A percentile compares a stretch with the other conserved stretches of the same genome.
Conservation (phyloP, 2,113 vertebrate genomes). For the Hyperoodon ampullatus region DNA sequence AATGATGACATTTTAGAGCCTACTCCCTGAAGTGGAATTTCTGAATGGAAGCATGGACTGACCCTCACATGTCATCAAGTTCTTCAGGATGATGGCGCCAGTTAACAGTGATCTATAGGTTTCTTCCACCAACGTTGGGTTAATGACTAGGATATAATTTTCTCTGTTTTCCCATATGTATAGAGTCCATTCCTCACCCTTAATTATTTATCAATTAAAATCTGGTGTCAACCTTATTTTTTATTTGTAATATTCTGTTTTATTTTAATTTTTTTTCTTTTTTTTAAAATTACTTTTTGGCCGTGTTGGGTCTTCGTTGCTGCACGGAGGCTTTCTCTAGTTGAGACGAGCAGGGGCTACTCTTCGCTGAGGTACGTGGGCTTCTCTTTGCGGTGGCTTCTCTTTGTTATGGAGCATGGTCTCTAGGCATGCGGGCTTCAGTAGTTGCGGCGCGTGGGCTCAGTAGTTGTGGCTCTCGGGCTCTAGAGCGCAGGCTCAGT, state of each 20-base stretch:
- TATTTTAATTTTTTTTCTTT: no score
- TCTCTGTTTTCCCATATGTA: not conserved
- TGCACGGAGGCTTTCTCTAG: no score
- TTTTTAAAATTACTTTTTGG: no score
- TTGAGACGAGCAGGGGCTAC: no score
- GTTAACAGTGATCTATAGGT: no score
- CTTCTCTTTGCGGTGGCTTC: no score
- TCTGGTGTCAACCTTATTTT: not conserved
- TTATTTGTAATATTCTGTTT: not conserved
- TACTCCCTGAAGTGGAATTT: not conserved
- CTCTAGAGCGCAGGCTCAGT: no score
- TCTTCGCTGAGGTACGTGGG: no score
- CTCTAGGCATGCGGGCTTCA: no score
- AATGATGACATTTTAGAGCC: not conserved
- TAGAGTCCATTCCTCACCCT: not conserved
- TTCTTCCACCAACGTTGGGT: not conserved
- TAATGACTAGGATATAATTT: not conserved
- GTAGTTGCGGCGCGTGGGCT: accelerated
- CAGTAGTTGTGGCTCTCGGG: no score
- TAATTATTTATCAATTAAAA: not conserved
- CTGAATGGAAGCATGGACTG: not conserved
- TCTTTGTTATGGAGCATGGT: no score
- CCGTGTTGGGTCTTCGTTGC: no score
- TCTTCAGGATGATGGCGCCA: not conserved
- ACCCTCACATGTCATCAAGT: not conserved